Percentiles rank a stretch among this genome's conserved stretches.
These are phyloP conservation scores for Phyllostomus hastatus DNA, from an alignment of 2,113 vertebrate genomes.

Conservation along the genomic window DNA sequence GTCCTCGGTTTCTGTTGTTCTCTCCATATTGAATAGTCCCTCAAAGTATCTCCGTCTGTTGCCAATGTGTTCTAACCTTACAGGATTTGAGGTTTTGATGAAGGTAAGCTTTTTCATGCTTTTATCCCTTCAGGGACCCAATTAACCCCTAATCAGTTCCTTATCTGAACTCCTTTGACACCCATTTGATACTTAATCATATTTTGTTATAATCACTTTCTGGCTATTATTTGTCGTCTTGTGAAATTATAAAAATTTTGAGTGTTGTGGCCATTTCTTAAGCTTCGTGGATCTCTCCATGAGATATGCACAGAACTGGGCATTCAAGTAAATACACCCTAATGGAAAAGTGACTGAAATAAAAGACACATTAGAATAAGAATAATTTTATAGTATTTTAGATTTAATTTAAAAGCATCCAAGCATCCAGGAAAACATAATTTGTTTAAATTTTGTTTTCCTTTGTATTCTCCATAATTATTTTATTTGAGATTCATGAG, in stretches of 20 bases:
- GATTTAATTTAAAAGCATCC: neutral
- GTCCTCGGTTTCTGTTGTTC: neutral
- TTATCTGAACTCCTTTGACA: neutral
- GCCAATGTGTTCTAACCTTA: neutral
- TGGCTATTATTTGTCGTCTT: slow-evolving; percentile 1
- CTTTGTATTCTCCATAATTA: neutral
- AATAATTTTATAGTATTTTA: slow-evolving; percentile 8
- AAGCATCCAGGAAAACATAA: neutral
- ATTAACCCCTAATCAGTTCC: neutral
- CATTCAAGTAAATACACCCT: slow-evolving; percentile 6
- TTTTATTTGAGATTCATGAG: slow-evolving; percentile 2
- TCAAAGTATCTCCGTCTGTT: neutral
- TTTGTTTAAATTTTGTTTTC: slow-evolving; percentile 15
- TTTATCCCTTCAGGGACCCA: neutral
- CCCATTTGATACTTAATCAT: neutral
- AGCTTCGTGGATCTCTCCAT: neutral
- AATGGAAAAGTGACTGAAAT: neutral
- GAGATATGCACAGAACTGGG: neutral
- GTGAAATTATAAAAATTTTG: slow-evolving; percentile 20
- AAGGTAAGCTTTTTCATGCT: neutral
- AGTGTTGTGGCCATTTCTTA: neutral
- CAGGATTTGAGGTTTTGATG: neutral
- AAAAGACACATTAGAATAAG: neutral
- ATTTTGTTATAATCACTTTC: slow-evolving; percentile 2
- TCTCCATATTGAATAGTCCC: neutral